Percentiles rank a stretch among this genome's conserved stretches.
phyloP scores from a whole-genome alignment of 2,113 vertebrate genomes.

The Gymnorhina tibicen region DNA sequence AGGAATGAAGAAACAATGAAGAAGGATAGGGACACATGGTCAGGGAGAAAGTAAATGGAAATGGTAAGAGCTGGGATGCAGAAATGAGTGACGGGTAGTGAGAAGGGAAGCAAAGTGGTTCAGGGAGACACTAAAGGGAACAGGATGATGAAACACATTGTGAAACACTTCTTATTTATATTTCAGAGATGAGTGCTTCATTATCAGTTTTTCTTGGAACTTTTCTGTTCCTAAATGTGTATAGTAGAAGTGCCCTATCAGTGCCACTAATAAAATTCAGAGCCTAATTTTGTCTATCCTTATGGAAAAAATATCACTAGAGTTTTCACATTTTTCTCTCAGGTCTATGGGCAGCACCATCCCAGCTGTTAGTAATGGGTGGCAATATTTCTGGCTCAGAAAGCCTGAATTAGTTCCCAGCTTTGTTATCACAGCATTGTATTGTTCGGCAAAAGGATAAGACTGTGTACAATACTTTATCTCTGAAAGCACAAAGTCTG shows the following conservation, averaged over 20 bases:
- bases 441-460: background rate
- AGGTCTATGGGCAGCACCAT: background rate
- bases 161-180: background rate
- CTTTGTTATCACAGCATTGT: background rate
- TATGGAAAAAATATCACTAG: background rate
- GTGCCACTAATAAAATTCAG: background rate
- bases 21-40: background rate
- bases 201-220: background rate
- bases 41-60: background rate
- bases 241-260: background rate
- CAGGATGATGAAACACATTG: background rate
- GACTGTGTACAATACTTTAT: background rate
- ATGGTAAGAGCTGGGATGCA: background rate
- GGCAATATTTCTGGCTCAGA: background rate
- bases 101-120: background rate
- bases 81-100: background rate
- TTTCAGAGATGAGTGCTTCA: background rate
- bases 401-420: background rate
- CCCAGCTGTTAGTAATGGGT: background rate
- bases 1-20: background rate
- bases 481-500: background rate
- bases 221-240: background rate
- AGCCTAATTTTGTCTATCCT: background rate
- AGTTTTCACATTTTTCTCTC: background rate
- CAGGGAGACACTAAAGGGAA: background rate